Evolutionary conservation across 2,113 vertebrate genomes (phyloP), one percentile per base, ranked within the genome.

Genomic region (Pterocles gutturalis): DNA sequence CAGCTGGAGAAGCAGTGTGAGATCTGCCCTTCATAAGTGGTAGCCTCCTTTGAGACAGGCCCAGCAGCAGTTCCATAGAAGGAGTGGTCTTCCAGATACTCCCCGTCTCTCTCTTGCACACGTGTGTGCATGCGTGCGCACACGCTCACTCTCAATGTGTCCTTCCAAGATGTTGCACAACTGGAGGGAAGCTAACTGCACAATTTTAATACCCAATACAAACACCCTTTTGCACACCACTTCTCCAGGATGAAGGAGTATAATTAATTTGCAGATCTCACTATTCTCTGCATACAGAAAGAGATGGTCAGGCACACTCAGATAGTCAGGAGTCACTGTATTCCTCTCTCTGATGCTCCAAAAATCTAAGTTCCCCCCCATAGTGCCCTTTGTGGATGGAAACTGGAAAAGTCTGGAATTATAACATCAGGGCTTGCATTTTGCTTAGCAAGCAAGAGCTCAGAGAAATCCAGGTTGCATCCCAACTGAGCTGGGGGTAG

Each of bases 101-200:
- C 21, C n/a, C 10, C 34, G 9, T 19, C 10, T 64, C 22, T n/a
- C 28, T 82, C 33, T 25, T 10, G 7, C 16, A 36, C 13, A 15
- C 0, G 0, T 53, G 34, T 1, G 2, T 49, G 33, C 34, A n/a
- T 41, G 41, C 0, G 0, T 25, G 9, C 11, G 5, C 17, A 45
- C 11, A 10, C 4, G 3, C 19, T 26, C 6, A n/a, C 11, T 65
- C 11, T 26, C 54, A 6, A 41, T 25, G 10, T 28, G 19, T n/a
- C 87, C 69, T 85, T 78, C 36, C 73, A 75, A 76, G 66, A 21
- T 25, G 7, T 43, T 61, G 38, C 33, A 26, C n/a, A 33, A 3
- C 22, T 48, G 38, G 6, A 43, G 19, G 54, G 49, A 81, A 60
- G 33, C 17, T 53, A 88, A 4, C 55, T 46, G 38, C 26, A 9